Percentiles rank a stretch among this genome's conserved stretches.
Conservation (phyloP, 2,797 vertebrate species). For the Sebastes cheni region DNA sequence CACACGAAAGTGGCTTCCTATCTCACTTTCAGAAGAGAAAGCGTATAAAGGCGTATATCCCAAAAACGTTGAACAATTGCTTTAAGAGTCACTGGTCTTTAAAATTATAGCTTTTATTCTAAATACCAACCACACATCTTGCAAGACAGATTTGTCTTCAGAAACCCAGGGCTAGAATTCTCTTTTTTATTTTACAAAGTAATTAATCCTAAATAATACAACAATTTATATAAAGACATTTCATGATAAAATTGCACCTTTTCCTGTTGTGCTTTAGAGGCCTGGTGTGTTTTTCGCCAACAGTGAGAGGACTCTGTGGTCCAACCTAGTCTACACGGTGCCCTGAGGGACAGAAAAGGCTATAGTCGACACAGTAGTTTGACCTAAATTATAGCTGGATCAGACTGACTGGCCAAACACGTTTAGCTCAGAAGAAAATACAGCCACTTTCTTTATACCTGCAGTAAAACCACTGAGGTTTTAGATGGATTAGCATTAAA, state of each 20-base stretch:
- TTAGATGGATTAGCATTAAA: slow-evolving; percentile 28
- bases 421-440: slow-evolving; percentile 27
- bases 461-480: background rate
- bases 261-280: background rate
- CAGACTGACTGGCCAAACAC: slow-evolving; percentile 31
- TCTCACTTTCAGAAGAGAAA: background rate
- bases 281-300: background rate
- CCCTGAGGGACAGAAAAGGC: slow-evolving; percentile 37
- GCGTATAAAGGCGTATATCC: background rate
- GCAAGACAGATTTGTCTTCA: background rate
- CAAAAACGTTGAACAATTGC: background rate
- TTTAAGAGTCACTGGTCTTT: background rate
- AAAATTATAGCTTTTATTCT: background rate
- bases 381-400: slow-evolving; percentile 67
- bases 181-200: background rate
- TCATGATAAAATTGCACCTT: background rate
- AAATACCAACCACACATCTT: background rate
- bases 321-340: background rate
- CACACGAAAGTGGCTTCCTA: background rate
- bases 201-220: background rate
- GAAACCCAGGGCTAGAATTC: background rate
- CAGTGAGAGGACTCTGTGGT: slow-evolving; percentile 7
- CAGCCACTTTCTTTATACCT: slow-evolving; percentile 16
- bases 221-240: background rate
- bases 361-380: slow-evolving; percentile 43